Evolutionary conservation across 2,113 vertebrate genomes (phyloP).

Genomic region (Onychostruthus taczanowskii): DNA sequence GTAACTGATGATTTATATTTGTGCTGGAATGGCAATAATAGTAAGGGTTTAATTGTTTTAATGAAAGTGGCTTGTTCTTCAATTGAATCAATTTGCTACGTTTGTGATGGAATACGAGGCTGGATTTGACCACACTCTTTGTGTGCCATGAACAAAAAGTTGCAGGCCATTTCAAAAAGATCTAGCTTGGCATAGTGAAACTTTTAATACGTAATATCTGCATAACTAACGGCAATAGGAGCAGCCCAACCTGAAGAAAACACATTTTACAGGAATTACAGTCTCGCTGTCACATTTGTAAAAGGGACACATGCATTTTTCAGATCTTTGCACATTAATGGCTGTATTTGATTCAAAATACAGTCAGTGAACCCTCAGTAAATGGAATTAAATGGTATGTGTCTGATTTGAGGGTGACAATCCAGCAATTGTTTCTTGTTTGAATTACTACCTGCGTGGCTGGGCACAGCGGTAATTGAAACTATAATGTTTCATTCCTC

Average conservation of each 20-base stretch:
- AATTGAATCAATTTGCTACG: not conserved
- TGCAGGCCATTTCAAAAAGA: not conserved
- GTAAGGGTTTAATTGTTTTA: conserved; percentile 41
- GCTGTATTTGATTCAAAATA: conserved; percentile 67
- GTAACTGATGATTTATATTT: conserved; percentile 18
- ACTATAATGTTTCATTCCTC: conserved; percentile 64
- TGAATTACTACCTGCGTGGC: conserved; percentile 68
- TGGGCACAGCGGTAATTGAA: conserved; percentile 68
- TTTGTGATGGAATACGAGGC: not conserved
- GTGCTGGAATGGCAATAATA: not conserved
- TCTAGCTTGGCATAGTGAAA: not conserved
- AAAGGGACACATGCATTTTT: conserved; percentile 61
- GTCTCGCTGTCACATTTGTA: conserved; percentile 51
- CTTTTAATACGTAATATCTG: conserved; percentile 3
- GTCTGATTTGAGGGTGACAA: conserved; percentile 67
- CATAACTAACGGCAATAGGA: not conserved
- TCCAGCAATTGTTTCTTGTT: conserved; percentile 67
- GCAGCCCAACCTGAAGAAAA: conserved; percentile 54
- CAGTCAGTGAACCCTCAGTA: conserved; percentile 66
- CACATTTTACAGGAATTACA: conserved; percentile 48
- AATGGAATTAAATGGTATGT: conserved; percentile 71
- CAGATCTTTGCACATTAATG: conserved; percentile 69
- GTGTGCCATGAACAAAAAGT: not conserved
- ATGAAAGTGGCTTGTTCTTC: conserved; percentile 4
- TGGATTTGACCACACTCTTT: not conserved